Conservation (phyloP, 2,797 vertebrate genomes). For the Gobionotothen gibberifrons region DNA sequence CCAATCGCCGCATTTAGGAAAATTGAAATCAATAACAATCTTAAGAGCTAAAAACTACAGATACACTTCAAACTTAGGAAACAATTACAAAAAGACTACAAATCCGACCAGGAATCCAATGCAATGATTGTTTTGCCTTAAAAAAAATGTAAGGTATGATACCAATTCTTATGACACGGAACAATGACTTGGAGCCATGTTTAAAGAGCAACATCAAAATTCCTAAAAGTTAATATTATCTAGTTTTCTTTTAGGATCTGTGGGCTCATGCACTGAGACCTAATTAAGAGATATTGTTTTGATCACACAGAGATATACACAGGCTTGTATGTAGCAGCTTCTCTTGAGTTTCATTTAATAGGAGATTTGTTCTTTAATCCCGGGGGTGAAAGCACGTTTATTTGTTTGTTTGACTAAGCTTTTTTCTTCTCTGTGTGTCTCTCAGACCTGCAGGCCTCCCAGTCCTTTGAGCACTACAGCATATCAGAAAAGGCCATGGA, state of each 20-base stretch:
- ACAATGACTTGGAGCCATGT: neutral
- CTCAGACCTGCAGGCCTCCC: constrained; percentile 90
- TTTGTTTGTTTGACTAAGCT: constrained; percentile 17
- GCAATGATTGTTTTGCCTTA: neutral
- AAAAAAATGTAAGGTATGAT: neutral
- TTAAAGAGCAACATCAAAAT: constrained; percentile 20
- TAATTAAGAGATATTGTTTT: constrained; percentile 15
- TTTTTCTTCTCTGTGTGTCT: constrained; percentile 14
- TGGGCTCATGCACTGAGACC: neutral
- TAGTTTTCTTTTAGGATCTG: constrained; percentile 22
- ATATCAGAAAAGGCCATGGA: constrained; percentile 92
- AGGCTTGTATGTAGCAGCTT: neutral
- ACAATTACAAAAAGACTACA: neutral
- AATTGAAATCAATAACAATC: neutral
- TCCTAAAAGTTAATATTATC: neutral
- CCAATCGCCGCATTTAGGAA: too few species aligned
- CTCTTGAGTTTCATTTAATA: constrained; percentile 21
- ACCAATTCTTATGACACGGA: neutral
- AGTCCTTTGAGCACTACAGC: constrained; percentile 90
- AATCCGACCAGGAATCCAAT: neutral
- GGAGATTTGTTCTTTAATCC: neutral
- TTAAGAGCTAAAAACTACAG: too few species aligned
- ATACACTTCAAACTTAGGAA: neutral
- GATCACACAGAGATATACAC: constrained; percentile 7
- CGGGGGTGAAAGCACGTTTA: neutral